Evolutionary conservation across 2,888 invertebrate genomes (phyloP).

Genomic region (Spodoptera exigua): DNA sequence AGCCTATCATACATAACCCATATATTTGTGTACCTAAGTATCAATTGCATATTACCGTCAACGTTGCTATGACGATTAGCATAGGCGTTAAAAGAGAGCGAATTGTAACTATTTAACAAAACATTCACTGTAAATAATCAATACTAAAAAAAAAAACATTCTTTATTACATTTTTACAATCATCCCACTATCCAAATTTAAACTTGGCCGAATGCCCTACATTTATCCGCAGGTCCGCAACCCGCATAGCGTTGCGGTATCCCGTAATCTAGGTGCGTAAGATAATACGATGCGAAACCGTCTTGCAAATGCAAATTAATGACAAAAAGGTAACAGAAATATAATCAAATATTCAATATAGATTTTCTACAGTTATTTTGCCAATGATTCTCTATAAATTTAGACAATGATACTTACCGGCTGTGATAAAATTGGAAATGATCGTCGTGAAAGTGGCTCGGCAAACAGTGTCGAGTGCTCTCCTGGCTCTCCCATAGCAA

Average conservation of each 20-base stretch:
- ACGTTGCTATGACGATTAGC: slow-evolving; percentile 9
- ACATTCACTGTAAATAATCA: neutral
- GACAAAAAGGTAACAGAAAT: slow-evolving; percentile 30
- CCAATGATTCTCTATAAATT: neutral
- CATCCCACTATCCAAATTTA: slow-evolving; percentile 17
- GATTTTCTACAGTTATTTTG: slow-evolving; percentile 2
- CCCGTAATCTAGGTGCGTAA: slow-evolving; percentile 3
- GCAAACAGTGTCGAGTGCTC: slow-evolving; percentile 88
- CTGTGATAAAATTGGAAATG: slow-evolving; percentile 89
- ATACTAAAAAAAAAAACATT: neutral
- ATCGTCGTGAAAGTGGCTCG: slow-evolving; percentile 81
- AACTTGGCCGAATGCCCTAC: slow-evolving; percentile 38
- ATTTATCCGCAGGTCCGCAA: neutral
- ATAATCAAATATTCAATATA: neutral
- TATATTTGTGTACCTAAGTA: no score
- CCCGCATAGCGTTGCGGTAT: neutral
- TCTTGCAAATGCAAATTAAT: slow-evolving; percentile 24
- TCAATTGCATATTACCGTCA: neutral
- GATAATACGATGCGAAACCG: no score
- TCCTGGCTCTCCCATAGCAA: slow-evolving; percentile 91
- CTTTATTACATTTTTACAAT: neutral
- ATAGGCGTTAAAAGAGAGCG: slow-evolving; percentile 27
- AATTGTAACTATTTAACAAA: neutral
- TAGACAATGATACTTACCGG: slow-evolving; percentile 78
- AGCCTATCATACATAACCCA: no score